Evolutionary conservation across 2,797 vertebrate species (phyloP), one percentile per base, ranked within the genome.

Genomic region (Aplochiton taeniatus): DNA sequence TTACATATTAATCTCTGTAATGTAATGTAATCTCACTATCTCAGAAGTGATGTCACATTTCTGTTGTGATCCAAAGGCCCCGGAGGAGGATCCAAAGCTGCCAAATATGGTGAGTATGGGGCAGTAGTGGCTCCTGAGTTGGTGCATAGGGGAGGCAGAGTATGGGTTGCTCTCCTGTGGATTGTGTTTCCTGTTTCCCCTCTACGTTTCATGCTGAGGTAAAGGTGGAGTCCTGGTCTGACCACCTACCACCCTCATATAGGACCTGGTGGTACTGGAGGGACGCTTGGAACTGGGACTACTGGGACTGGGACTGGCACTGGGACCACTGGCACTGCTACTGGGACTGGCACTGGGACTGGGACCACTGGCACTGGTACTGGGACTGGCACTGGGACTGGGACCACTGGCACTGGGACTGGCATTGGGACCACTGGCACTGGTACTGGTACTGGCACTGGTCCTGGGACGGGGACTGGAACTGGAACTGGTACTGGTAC

Each of bases 51-150:
- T 31, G 31, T 31, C 31, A 9, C 63, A 50, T 45, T 19, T 4
- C 48, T 19, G n/a, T 70, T 80, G 43, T 68, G 31, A 58, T 65
- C 51, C 10, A 80, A 72, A 1, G 85, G 80, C 9, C 87, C 77
- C 16, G 59, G 84, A 49, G 72, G 87, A 68, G 91, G 88, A 83
- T 92, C 88, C 72, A 94, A 94, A 79, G 88, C 89, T 78, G 86
- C 91, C 20, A 94, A 94, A 81, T 61, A 54, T 43, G 55, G 73
- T 79, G n/a, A 14, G 58, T 66, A 51, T n/a, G n/a, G n/a, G n/a
- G n/a, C n/a, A n/a, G n/a, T n/a, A n/a, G n/a, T n/a, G n/a, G n/a
- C n/a, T n/a, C n/a, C n/a, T n/a, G n/a, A n/a, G n/a, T n/a, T n/a
- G n/a, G n/a, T n/a, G n/a, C n/a, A n/a, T n/a, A n/a, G n/a, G n/a